Evolutionary conservation across 2,797 vertebrate genomes (phyloP), one percentile per base, ranked within the genome.

Genomic region (Sebastes elongatus): DNA sequence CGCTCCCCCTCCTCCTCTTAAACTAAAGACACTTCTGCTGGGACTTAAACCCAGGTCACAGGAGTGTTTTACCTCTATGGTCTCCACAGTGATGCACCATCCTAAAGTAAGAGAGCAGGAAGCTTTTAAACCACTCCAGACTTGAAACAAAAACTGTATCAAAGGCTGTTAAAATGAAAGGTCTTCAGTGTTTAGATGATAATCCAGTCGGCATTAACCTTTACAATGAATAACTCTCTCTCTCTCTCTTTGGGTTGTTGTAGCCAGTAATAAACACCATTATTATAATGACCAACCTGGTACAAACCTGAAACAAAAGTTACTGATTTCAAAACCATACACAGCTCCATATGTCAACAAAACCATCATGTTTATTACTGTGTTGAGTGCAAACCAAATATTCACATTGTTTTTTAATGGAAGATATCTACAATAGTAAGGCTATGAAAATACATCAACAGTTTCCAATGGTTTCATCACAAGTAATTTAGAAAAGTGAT

Each of bases 141-240:
- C 56, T 10, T 22, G 35, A 46, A 73, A 70, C 13, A 68, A 60
- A 75, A 57, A 67, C 25, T 11, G 23, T 73, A 80, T 74, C 32
- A 77, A 68, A 84, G 30, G 59, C 38, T 53, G 30, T 28, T 82
- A 32, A 83, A 79, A 78, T 68, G 76, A 13, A 76, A 71, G 23
- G 70, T 71, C 30, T 23, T 78, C 10, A 55, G n/a, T 35, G 55
- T 88, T 71, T 52, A 18, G 30, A 82, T 66, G 53, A 42, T 69
- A 38, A 74, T 66, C 79, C 68, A 20, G 13, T n/a, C 72, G 33
- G 55, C 38, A 64, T 83, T 53, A 67, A 77, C 78, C 49, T 10
- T 79, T 59, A 71, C 25, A 10, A 49, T 28, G 7, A 46, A 60
- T 25, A 49, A 71, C 25, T 32, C 33, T 71, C 28, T 25, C 4